Evolutionary conservation across 2,113 vertebrate species (phyloP), one percentile per base, ranked within the genome.

Genomic region (Ceyx margarethae): DNA sequence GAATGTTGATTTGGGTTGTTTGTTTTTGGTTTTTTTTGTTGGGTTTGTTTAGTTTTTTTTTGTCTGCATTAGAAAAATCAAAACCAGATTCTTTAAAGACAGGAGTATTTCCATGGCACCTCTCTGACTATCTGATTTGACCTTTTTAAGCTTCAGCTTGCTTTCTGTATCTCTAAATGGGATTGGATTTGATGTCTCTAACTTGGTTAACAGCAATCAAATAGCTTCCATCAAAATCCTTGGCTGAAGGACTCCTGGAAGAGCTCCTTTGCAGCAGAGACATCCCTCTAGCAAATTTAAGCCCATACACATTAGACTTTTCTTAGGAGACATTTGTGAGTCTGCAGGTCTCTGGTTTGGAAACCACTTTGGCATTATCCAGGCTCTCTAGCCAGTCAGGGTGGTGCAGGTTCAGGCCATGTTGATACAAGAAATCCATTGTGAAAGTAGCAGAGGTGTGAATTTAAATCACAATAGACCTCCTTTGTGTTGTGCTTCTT

Each of bases 381-480:
- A 58, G 37, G 6, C 0, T 0, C 28, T 9, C 13, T 43, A 64
- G 26, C 15, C 2, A 3, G 53, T 74, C n/a, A 42, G n/a, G 64
- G 56, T 58, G 35, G 74, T 80, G 51, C 54, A 1, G 0, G 3
- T 73, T 81, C 17, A n/a, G 81, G 26, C 40, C 0, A 0, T 89
- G 69, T 93, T 95, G 84, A 89, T 71, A 53, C 26, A 81, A 69
- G 66, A 78, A 92, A 37, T 53, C 18, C 4, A 3, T 35, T 45
- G 53, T 68, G 91, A 65, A 85, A 65, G 48, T 33, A 51, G 54
- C n/a, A 0, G 1, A 57, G 46, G 35, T 69, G 16, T 66, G 23
- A 64, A 43, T 76, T 76, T 69, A 60, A 85, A 43, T 92, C 50
- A 69, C 58, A 76, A 5, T 57, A 62, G 53, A 50, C 23, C 46